Evolutionary conservation across 2,888 invertebrate species (phyloP).

Genomic region (Lepetodrilus schrolli): DNA sequence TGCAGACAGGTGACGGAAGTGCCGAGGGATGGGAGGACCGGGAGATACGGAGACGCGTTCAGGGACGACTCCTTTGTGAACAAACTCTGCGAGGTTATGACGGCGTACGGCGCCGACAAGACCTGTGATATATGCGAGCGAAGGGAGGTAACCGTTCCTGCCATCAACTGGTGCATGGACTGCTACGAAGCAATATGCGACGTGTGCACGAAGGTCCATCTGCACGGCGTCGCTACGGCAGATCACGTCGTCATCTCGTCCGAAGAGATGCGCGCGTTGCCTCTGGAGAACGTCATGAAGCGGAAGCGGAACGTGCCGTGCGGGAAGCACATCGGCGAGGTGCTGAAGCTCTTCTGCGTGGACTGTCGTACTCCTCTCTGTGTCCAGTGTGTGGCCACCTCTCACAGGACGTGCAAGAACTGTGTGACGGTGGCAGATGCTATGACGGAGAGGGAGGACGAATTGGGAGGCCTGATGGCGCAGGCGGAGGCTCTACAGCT

Average conservation of each 20-base stretch:
- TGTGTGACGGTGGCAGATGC: constrained; percentile 61
- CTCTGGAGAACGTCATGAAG: constrained; percentile 55
- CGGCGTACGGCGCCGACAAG: constrained; percentile 52
- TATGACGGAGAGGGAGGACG: constrained; percentile 51
- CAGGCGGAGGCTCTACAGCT: constrained; percentile 23
- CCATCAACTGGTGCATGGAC: constrained; percentile 62
- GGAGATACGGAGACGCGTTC: constrained; percentile 47
- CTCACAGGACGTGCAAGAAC: constrained; percentile 58
- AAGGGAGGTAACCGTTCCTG: constrained; percentile 44
- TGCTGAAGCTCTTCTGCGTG: constrained; percentile 57
- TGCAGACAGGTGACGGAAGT: constrained; percentile 55
- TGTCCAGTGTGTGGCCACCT: constrained; percentile 57
- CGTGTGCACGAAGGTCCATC: constrained; percentile 56
- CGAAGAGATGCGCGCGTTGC: constrained; percentile 53
- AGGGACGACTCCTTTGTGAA: constrained; percentile 54
- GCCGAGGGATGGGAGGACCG: constrained; percentile 40
- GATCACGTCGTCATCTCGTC: constrained; percentile 53
- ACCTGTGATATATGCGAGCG: constrained; percentile 58
- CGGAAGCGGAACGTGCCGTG: constrained; percentile 57
- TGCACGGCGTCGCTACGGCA: constrained; percentile 54
- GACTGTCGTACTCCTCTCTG: constrained; percentile 60
- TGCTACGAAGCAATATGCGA: constrained; percentile 63
- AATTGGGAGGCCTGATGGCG: constrained; percentile 35
- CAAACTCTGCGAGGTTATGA: constrained; percentile 54
- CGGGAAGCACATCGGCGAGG: constrained; percentile 50